phyloP scores from a whole-genome alignment of 2,888 invertebrate genomes.

The Ditylenchus weischeri region DNA sequence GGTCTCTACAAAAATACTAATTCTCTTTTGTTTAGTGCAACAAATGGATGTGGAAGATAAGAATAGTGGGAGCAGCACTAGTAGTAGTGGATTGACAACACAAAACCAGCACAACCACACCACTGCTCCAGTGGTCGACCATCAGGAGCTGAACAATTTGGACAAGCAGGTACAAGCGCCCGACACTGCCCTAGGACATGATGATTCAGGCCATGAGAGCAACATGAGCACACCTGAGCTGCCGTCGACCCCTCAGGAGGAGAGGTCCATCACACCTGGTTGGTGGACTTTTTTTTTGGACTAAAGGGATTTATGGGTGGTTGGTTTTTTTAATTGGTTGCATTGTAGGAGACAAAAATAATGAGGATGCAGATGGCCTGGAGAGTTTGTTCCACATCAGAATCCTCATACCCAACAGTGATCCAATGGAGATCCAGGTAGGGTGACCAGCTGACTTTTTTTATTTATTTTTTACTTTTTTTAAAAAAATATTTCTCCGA shows the following conservation, averaged over 20 bases:
- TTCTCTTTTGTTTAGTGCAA: not conserved
- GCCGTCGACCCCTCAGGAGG: constrained; percentile 27
- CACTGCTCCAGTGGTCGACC: not conserved
- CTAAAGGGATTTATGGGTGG: too few relatives aligned
- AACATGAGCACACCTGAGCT: constrained; percentile 25
- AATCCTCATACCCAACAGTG: constrained; percentile 8
- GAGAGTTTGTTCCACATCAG: constrained; percentile 8
- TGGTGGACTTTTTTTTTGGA: too few relatives aligned
- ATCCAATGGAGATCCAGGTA: not conserved
- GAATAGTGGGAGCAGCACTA: not conserved
- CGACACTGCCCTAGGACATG: constrained; percentile 8
- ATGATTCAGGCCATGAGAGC: constrained; percentile 34
- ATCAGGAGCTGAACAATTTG: not conserved
- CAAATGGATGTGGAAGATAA: constrained; percentile 7
- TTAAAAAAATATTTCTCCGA: too few relatives aligned
- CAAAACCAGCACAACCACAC: too few relatives aligned
- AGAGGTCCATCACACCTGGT: constrained; percentile 13
- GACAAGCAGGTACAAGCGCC: constrained; percentile 6
- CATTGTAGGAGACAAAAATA: constrained; percentile 18
- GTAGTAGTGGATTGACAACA: too few relatives aligned
- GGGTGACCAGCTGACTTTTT: not conserved
- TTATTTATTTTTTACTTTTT: too few relatives aligned
- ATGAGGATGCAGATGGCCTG: constrained; percentile 11
- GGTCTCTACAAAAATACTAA: too few relatives aligned
- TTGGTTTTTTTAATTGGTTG: too few relatives aligned